Evolutionary conservation across 2,888 invertebrate species (phyloP), one percentile per base, ranked within the genome.

Genomic region (Myathropa florea): DNA sequence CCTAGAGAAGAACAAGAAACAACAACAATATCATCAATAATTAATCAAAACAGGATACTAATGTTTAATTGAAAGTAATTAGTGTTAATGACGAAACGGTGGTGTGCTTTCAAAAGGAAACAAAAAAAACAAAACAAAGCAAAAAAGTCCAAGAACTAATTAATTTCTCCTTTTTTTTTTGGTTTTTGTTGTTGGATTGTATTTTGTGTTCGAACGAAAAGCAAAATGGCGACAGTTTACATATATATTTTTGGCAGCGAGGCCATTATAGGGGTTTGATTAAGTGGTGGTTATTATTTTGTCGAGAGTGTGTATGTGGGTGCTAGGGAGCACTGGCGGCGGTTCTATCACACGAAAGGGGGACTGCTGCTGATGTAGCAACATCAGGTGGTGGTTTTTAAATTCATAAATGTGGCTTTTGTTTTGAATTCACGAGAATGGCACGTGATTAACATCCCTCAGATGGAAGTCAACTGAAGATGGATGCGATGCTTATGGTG

Each of bases 51-150:
- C 68, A 70, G 64, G 59, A 81, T 81, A 63, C 59, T 70, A 70
- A 81, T 75, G 75, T 81, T 70, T 70, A 75, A 76, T 81, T 81
- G 75, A 81, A 81, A 75, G 81, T 81, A 81, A 81, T 81, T 76
- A 75, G 81, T 81, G 36, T 65, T 57, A 81, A 81, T 81, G 63
- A 81, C 70, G 63, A 81, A 57, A 81, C 81, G 81, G 81, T 75
- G 68, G 68, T 81, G 75, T 75, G 75, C 75, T 75, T 68, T 70
- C 81, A 70, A 26, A 70, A 71, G 46, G 4, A 33, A 33, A 33
- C 2, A 33, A 33, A 30, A 2, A 30, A 30, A 7, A 30, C 7
- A 30, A 55, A 67, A 67, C 6, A 67, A 10, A 33, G 53, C 72
- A 61, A 72, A 53, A 72, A 14, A 24, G 21, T 7, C 46, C 46